These are phyloP conservation scores for Menura novaehollandiae DNA, from an alignment of 2,113 vertebrate genomes.

Conservation along the genomic window DNA sequence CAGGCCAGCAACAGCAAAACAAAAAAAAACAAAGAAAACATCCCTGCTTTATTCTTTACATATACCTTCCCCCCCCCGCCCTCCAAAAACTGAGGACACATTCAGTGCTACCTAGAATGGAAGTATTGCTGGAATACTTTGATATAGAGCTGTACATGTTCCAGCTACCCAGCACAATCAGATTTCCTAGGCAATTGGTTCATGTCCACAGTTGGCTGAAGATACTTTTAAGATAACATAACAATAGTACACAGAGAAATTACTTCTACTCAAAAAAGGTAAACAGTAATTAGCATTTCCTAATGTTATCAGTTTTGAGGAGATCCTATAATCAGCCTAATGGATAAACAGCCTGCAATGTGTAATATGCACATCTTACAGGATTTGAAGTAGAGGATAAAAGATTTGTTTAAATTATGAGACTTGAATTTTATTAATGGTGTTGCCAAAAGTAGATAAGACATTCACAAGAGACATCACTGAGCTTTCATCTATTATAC, in stretches of 20 bases:
- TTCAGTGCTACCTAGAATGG: neutral
- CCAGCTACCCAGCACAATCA: neutral
- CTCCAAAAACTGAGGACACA: neutral
- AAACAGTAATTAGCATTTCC: constrained; percentile 4
- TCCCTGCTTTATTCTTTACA: neutral
- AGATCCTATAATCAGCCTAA: neutral
- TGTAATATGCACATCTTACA: neutral
- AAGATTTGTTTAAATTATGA: neutral
- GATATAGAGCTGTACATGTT: neutral
- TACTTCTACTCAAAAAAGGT: neutral
- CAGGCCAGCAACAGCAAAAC: neutral
- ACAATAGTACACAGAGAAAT: neutral
- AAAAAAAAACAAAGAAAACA: neutral
- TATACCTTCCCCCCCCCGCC: too few relatives aligned
- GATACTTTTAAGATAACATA: neutral
- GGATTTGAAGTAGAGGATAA: neutral
- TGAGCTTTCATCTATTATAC: neutral
- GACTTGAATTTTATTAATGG: neutral
- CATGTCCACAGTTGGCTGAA: neutral
- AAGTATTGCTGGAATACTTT: neutral
- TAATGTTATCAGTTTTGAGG: neutral
- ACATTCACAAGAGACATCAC: neutral
- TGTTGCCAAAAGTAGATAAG: neutral
- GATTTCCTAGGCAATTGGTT: neutral
- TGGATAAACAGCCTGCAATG: neutral